Conservation (phyloP, 2,113 vertebrate species). For the Progne subis region DNA sequence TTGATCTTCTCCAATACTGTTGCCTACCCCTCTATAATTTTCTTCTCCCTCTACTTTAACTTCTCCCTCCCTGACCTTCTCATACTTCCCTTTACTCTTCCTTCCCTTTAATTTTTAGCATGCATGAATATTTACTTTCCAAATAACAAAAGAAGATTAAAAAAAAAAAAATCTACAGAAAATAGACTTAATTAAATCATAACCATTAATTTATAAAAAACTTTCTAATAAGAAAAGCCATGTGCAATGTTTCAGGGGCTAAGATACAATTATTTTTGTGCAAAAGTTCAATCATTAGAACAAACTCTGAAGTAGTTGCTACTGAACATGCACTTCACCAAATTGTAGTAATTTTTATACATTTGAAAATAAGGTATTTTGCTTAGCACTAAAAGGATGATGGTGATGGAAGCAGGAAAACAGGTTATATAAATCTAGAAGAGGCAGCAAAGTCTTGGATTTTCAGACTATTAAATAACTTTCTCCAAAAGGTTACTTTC, state of each 20-base stretch:
- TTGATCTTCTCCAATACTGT: neutral
- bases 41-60: neutral
- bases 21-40: neutral
- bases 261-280: neutral
- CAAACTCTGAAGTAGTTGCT: neutral
- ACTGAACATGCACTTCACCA: neutral
- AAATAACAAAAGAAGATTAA: neutral
- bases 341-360: neutral
- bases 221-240: neutral
- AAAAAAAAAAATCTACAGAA: neutral
- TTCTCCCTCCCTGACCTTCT: neutral
- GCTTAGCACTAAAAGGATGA: neutral
- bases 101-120: neutral
- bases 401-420: neutral
- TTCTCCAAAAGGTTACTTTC: neutral
- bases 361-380: neutral
- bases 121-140: neutral
- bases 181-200: neutral
- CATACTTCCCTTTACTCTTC: accelerated
- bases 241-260: neutral
- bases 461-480: neutral
- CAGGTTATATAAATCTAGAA: neutral
- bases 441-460: neutral
- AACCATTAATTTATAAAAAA: neutral
- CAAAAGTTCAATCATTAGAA: neutral